A percentile compares a stretch with the other conserved stretches of the same genome.
These are phyloP conservation scores for Aphidius gifuensis DNA, from an alignment of 1,140 invertebrate genomes.

Conservation along the genomic window DNA sequence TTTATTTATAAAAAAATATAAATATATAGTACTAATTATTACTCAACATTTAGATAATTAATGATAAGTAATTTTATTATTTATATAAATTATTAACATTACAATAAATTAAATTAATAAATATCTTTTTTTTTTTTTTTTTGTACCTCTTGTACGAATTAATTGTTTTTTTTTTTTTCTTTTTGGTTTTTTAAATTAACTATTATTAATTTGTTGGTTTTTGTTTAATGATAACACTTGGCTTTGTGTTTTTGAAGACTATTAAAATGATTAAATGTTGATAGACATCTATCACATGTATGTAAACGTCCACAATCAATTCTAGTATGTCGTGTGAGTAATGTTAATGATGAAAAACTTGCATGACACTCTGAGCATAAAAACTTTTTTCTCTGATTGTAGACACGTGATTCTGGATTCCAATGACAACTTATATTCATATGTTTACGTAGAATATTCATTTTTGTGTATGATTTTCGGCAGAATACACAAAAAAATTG, in stretches of 20 bases:
- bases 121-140: too few species aligned
- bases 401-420: conserved; percentile 5
- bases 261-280: conserved; percentile 7
- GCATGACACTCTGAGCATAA: background rate
- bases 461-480: conserved; percentile 3
- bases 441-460: background rate
- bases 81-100: too few species aligned
- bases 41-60: background rate
- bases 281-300: background rate
- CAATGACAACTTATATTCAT: conserved; percentile 3
- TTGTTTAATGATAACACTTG: background rate
- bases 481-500: conserved; percentile 2
- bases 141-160: too few species aligned
- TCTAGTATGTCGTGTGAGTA: background rate
- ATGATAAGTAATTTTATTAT: too few species aligned
- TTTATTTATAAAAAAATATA: too few species aligned
- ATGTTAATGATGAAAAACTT: background rate
- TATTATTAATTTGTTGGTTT: background rate
- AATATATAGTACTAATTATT: too few species aligned
- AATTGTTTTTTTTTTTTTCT: background rate
- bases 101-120: too few species aligned
- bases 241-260: conserved; percentile 3
- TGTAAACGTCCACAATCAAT: conserved; percentile 2
- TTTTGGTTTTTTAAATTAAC: background rate
- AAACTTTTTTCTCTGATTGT: background rate